phyloP scores from a whole-genome alignment of 1,140 invertebrate genomes.

The Atta cephalotes region DNA sequence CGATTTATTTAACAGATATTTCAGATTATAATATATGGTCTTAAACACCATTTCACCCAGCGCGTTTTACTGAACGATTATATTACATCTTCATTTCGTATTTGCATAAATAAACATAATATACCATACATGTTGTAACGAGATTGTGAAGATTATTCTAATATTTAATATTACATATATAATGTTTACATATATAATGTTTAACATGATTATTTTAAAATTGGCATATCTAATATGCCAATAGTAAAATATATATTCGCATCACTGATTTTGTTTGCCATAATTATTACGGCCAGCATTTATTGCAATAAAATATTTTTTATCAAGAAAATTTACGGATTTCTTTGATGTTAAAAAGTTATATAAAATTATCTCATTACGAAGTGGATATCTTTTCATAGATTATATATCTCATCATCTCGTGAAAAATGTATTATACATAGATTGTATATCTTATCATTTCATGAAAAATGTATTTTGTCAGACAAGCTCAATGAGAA shows the following conservation, averaged over 20 bases:
- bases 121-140: not conserved
- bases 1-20: slow-evolving; percentile 24
- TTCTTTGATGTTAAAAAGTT: not conserved
- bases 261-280: not conserved
- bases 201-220: not conserved
- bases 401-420: not conserved
- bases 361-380: not conserved
- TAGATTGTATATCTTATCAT: not conserved
- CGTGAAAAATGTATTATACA: not conserved
- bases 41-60: slow-evolving; percentile 1
- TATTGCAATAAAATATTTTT: not conserved
- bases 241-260: not conserved
- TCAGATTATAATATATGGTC: not conserved
- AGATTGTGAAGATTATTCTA: not conserved
- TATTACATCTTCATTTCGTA: not conserved
- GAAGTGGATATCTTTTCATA: not conserved
- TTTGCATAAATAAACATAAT: not conserved
- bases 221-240: not conserved
- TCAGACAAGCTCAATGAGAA: not conserved
- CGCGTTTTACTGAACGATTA: not conserved
- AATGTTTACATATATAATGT: not conserved
- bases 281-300: not conserved
- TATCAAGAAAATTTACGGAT: not conserved
- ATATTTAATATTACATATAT: not conserved
- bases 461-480: not conserved